Conservation (phyloP, 1,140 invertebrate species). For the Oreohelix idahoensis region DNA sequence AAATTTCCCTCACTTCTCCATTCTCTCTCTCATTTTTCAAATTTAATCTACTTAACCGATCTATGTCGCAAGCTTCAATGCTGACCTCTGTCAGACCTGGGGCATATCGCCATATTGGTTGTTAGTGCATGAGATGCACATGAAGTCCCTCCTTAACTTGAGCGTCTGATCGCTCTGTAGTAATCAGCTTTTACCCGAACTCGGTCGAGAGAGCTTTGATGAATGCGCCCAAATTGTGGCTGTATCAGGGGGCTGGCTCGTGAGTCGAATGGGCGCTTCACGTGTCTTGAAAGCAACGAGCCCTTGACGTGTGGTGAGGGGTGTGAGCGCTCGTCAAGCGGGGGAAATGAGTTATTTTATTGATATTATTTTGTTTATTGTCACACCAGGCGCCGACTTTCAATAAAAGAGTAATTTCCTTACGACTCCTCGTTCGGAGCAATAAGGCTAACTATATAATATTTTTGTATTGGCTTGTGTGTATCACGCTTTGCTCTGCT, state of each 20-base stretch:
- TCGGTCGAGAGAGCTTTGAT: neutral
- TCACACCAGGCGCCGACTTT: neutral
- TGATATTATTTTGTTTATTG: slow-evolving; percentile 13
- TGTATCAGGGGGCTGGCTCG: neutral
- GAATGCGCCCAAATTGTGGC: neutral
- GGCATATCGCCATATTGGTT: slow-evolving; percentile 1
- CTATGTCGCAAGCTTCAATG: neutral
- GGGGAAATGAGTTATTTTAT: slow-evolving; percentile 1
- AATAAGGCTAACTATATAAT: neutral
- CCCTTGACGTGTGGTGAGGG: neutral
- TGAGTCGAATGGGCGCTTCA: neutral
- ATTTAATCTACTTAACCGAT: slow-evolving; percentile 1
- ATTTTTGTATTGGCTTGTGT: neutral
- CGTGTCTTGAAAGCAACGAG: neutral
- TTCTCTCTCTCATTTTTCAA: neutral
- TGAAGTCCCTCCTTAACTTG: neutral
- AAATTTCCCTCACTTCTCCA: no score
- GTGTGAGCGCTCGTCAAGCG: neutral
- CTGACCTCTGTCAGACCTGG: neutral
- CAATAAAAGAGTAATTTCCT: neutral
- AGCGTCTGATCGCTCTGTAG: neutral
- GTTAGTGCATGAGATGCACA: neutral
- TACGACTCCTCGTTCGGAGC: neutral
- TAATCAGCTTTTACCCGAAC: neutral
- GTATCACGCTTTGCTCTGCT: neutral